A percentile compares a stretch with the other conserved stretches of the same genome.
These are phyloP conservation scores for Ditylenchus dipsaci DNA, from an alignment of 1,140 invertebrate genomes.

Conservation along the genomic window DNA sequence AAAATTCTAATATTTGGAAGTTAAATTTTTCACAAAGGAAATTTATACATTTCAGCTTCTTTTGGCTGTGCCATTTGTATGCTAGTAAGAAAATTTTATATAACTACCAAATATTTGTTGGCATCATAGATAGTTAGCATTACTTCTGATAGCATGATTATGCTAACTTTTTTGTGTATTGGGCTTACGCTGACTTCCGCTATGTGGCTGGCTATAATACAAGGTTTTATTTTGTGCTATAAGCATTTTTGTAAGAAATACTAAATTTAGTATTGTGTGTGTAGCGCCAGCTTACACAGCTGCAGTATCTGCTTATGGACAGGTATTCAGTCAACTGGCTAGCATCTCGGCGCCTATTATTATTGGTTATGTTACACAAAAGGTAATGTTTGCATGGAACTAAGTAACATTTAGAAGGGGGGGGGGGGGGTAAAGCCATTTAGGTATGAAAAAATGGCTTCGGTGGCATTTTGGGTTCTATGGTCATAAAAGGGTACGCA, in stretches of 20 bases:
- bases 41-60: conserved; percentile 14
- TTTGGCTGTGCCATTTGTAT: conserved; percentile 31
- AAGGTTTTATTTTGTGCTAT: not conserved
- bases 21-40: too few species aligned
- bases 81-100: not conserved
- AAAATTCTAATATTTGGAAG: too few species aligned
- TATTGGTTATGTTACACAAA: conserved; percentile 24
- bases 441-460: too few species aligned
- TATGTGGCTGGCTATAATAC: conserved; percentile 12
- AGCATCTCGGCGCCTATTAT: conserved; percentile 20
- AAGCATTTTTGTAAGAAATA: conserved; percentile 6
- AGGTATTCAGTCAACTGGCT: conserved; percentile 22
- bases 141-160: not conserved
- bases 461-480: too few species aligned
- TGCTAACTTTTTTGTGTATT: conserved; percentile 11
- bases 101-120: too few species aligned
- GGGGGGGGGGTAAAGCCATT: too few species aligned
- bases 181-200: conserved; percentile 21
- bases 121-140: not conserved
- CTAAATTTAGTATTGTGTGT: conserved; percentile 15
- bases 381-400: too few species aligned
- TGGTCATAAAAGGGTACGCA: too few species aligned
- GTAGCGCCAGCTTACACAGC: conserved; percentile 25
- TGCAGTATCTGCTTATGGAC: conserved; percentile 26
- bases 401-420: too few species aligned